A percentile compares a stretch with the other conserved stretches of the same genome.
Evolutionary conservation across 2,888 invertebrate species (phyloP).

Genomic region (Cantharis flavilabris): DNA sequence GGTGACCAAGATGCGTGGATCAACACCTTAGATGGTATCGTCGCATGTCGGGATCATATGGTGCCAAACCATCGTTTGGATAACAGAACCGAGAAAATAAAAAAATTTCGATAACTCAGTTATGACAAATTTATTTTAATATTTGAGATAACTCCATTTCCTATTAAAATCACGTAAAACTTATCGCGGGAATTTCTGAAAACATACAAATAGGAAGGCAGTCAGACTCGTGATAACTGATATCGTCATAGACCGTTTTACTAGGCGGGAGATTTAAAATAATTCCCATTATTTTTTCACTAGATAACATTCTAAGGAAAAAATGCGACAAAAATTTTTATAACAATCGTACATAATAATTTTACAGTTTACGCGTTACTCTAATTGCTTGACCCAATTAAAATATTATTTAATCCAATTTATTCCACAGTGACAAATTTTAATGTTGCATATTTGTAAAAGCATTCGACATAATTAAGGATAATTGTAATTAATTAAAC

Average conservation of each 20-base stretch:
- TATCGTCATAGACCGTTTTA: too few species aligned
- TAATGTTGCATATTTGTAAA: not conserved
- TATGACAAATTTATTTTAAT: not conserved
- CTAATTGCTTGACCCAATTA: not conserved
- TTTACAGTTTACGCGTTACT: not conserved
- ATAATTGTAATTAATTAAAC: constrained; percentile 2
- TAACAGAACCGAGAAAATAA: too few species aligned
- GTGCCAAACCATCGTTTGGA: too few species aligned
- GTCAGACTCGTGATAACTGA: not conserved
- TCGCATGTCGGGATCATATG: too few species aligned
- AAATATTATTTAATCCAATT: not conserved
- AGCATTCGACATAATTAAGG: not conserved
- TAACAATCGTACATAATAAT: not conserved
- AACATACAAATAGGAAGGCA: not conserved
- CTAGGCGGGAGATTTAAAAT: too few species aligned
- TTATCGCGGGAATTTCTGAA: not conserved
- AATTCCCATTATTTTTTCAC: too few species aligned
- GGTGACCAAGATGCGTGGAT: too few species aligned
- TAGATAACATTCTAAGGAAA: too few species aligned
- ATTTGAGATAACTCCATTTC: not conserved
- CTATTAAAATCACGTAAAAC: not conserved
- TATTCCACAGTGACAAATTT: not conserved
- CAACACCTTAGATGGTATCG: too few species aligned
- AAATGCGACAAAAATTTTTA: too few species aligned
- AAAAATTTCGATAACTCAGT: not conserved